Evolutionary conservation across 2,888 invertebrate species (phyloP).

Genomic region (Ochropleura plecta): DNA sequence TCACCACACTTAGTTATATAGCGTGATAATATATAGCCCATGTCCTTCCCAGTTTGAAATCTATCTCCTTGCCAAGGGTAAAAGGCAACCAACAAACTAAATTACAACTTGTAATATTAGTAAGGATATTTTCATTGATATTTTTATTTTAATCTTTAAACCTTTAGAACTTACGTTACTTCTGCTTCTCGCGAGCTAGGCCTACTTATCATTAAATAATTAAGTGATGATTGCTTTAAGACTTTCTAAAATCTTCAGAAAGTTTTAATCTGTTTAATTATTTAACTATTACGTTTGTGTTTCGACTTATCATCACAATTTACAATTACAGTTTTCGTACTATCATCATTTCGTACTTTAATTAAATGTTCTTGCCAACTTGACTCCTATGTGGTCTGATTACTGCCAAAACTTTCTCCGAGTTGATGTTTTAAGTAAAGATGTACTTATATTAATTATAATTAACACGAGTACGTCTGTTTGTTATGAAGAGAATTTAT

Average conservation of each 20-base stretch:
- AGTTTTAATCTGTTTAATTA: constrained; percentile 10
- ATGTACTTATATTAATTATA: constrained; percentile 56
- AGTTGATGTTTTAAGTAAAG: constrained; percentile 54
- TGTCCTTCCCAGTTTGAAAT: no score
- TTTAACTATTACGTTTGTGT: constrained; percentile 40
- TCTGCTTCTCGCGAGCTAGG: background rate
- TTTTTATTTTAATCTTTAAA: no score
- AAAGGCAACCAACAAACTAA: no score
- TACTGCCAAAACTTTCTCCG: constrained; percentile 51
- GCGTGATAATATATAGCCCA: no score
- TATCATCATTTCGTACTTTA: constrained; percentile 43
- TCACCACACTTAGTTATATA: no score
- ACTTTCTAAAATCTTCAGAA: background rate
- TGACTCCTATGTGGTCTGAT: constrained; percentile 58
- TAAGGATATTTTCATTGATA: no score
- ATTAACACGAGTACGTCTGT: constrained; percentile 34
- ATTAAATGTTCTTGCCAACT: constrained; percentile 55
- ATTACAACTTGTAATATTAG: no score
- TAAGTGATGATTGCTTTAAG: background rate
- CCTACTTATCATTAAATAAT: background rate
- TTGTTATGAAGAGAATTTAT: constrained; percentile 5
- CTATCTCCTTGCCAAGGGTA: no score
- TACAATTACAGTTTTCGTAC: constrained; percentile 30
- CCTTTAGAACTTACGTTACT: background rate
- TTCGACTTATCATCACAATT: constrained; percentile 11